Evolutionary conservation across 2,888 invertebrate genomes (phyloP), one percentile per base, ranked within the genome.

Genomic region (Nomada lathburiana): DNA sequence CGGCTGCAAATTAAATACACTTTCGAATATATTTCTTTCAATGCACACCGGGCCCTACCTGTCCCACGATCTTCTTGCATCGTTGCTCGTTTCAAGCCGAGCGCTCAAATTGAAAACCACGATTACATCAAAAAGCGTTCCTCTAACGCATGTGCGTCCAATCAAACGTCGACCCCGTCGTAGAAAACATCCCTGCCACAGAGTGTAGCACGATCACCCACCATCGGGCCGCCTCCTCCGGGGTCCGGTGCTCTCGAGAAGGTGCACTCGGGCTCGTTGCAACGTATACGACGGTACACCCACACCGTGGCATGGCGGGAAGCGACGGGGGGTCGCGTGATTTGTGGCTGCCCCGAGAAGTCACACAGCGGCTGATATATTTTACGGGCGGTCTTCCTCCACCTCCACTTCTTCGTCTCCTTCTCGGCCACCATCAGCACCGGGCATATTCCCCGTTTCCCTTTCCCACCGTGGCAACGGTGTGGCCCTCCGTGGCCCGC

Each of bases 311-410:
- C 80, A 76, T 75, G 86, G 81, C 89, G 90, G 86, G 85, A 86
- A 91, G 86, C 94, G 88, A 92, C 94, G 92, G 94, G 94, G 93
- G 93, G 93, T 92, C 93, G 90, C 88, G 93, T 94, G 94, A 94
- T 94, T 94, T 94, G 94, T 93, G 93, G 90, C 91, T 91, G 93
- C 91, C 91, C 92, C 90, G 90, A 92, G 92, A 93, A 94, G 94
- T 94, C 94, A 91, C 94, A 92, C 92, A 93, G 92, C 92, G 93
- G 92, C 92, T 93, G 93, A 93, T 94, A 94, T 94, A 94, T 94
- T 94, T 94, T 93, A 94, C 93, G 92, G 92, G 90, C 92, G 91
- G 89, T 88, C 90, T 85, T 89, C 90, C 83, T 85, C 86, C 82
- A 42, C 73, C 67, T 72, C 63, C 78, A 29, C 72, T 74, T 74